These are phyloP conservation scores for Harpia harpyja DNA, from an alignment of 2,797 vertebrate species.

Conservation along the genomic window DNA sequence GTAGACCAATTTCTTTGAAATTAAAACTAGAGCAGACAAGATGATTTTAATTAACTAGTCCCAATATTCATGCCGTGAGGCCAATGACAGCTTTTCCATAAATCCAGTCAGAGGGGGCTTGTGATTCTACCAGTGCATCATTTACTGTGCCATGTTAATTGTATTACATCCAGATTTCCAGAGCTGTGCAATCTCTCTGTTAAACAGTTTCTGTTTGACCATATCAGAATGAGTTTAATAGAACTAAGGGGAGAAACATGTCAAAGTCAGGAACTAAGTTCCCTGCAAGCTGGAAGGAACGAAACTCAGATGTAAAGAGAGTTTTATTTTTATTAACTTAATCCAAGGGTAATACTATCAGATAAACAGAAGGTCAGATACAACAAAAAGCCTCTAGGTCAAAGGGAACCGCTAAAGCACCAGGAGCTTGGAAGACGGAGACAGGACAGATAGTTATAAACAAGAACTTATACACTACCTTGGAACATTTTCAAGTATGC, in stretches of 20 bases:
- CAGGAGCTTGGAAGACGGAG: not conserved
- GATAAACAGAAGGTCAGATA: not conserved
- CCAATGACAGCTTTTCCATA: not conserved
- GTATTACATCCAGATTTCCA: fast-evolving
- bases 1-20: not conserved
- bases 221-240: not conserved
- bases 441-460: not conserved
- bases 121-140: not conserved
- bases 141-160: not conserved
- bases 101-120: not conserved
- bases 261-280: not conserved
- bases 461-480: not conserved
- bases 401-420: not conserved
- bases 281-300: not conserved
- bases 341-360: not conserved
- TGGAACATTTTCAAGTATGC: not conserved
- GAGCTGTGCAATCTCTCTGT: not conserved
- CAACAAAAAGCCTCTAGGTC: not conserved
- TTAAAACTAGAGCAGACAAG: not conserved
- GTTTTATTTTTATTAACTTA: not conserved
- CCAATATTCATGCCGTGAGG: not conserved
- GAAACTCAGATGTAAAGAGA: not conserved
- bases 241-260: not conserved
- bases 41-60: not conserved
- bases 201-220: not conserved